Evolutionary conservation across 2,113 vertebrate genomes (phyloP).

Genomic region (Cygnus atratus): DNA sequence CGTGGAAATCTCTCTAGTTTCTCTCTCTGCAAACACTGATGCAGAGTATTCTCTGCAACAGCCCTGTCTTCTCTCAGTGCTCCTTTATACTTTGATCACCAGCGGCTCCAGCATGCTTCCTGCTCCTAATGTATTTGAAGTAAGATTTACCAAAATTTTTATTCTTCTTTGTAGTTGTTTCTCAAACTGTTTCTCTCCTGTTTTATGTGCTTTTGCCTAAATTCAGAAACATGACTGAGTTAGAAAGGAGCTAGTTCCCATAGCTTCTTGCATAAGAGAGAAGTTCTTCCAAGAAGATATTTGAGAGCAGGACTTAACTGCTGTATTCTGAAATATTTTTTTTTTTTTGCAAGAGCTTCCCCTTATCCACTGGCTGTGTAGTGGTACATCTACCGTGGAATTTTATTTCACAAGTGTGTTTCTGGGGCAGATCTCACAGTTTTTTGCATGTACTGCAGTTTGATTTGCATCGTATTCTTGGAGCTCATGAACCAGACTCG

Average conservation of each 20-base stretch:
- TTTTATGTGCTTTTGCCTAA: not conserved
- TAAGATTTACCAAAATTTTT: not conserved
- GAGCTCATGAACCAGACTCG: not conserved
- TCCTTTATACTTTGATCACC: not conserved
- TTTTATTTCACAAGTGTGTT: not conserved
- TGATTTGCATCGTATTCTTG: not conserved
- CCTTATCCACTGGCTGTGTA: not conserved
- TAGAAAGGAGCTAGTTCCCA: not conserved
- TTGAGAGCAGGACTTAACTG: not conserved
- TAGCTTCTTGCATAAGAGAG: not conserved
- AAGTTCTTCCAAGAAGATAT: not conserved
- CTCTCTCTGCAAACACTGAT: not conserved
- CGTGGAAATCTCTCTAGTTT: not conserved
- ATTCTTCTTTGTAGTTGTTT: not conserved
- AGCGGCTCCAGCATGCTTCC: not conserved
- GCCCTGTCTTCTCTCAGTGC: not conserved
- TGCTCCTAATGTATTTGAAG: not conserved
- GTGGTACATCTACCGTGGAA: not conserved
- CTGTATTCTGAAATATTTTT: not conserved
- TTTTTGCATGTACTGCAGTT: not conserved
- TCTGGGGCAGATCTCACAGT: not conserved
- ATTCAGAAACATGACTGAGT: not conserved
- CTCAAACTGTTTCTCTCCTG: not conserved
- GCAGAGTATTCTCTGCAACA: not conserved
- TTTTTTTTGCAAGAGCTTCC: not conserved